Evolutionary conservation across 1,140 invertebrate genomes (phyloP).

Genomic region (Pachyrhynchus sulphureomaculatus): DNA sequence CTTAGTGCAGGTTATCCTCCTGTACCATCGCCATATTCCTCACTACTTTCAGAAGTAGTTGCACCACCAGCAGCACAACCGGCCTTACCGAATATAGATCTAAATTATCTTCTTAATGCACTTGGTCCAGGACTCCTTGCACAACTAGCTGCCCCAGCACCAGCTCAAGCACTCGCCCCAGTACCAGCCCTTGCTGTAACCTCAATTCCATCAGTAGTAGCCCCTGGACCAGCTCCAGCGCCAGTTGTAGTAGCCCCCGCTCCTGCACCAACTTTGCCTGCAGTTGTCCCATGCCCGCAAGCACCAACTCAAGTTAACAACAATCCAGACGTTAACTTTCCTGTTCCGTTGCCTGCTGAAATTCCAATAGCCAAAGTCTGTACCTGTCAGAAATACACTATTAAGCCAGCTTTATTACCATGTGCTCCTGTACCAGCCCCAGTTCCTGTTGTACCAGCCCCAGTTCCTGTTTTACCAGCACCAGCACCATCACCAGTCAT

Average conservation of each 20-base stretch:
- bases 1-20: too few relatives aligned
- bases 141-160: too few relatives aligned
- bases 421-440: not conserved
- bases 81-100: too few relatives aligned
- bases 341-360: slow-evolving; percentile 11
- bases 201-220: too few relatives aligned
- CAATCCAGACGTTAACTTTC: slow-evolving; percentile 10
- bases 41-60: too few relatives aligned
- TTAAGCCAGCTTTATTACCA: slow-evolving; percentile 14
- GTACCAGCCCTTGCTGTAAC: too few relatives aligned
- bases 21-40: too few relatives aligned
- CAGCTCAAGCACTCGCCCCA: too few relatives aligned
- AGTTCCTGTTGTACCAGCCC: not conserved
- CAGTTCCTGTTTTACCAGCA: not conserved
- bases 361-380: slow-evolving; percentile 21
- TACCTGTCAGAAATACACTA: slow-evolving; percentile 22
- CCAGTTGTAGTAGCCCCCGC: not conserved
- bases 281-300: not conserved
- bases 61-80: too few relatives aligned
- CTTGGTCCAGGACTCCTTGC: too few relatives aligned
- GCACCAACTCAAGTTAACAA: not conserved
- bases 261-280: not conserved
- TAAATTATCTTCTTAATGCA: too few relatives aligned
- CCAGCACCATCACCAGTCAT: slow-evolving; percentile 1
- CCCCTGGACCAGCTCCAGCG: too few relatives aligned